Conservation (phyloP, 2,797 vertebrate species). For the Champsocephalus gunnari region DNA sequence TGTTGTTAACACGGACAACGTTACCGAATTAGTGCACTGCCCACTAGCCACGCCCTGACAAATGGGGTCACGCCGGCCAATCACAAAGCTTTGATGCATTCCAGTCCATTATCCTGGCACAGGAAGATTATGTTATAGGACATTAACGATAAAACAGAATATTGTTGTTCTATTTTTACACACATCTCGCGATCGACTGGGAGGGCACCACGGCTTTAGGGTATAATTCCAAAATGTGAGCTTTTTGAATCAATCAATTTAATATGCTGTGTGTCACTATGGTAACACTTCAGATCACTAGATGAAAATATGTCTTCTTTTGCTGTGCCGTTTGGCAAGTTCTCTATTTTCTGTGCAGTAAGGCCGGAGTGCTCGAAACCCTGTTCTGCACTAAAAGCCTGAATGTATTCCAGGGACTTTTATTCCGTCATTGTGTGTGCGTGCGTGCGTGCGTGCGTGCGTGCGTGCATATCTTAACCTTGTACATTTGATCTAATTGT, state of each 20-base stretch:
- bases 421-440: not conserved
- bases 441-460: not conserved
- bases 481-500: not conserved
- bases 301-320: not conserved
- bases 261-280: not conserved
- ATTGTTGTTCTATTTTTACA: too few species aligned
- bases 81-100: too few species aligned
- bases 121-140: too few species aligned
- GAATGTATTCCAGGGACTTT: slow-evolving; percentile 1
- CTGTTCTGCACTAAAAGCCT: slow-evolving; percentile 8
- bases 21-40: too few species aligned
- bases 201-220: not conserved
- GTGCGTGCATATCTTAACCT: not conserved
- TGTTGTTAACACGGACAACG: too few species aligned
- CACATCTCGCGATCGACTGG: too few species aligned
- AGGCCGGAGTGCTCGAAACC: not conserved
- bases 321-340: slow-evolving; percentile 6
- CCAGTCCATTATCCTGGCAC: too few species aligned
- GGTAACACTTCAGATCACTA: slow-evolving; percentile 3
- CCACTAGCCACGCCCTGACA: too few species aligned
- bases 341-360: slow-evolving; percentile 17
- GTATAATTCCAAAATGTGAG: slow-evolving; percentile 16
- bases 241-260: slow-evolving; percentile 11
- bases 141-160: too few species aligned
- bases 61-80: too few species aligned